These are phyloP conservation scores for Lindbergichthys nudifrons DNA, from an alignment of 2,797 vertebrate species.

Conservation along the genomic window DNA sequence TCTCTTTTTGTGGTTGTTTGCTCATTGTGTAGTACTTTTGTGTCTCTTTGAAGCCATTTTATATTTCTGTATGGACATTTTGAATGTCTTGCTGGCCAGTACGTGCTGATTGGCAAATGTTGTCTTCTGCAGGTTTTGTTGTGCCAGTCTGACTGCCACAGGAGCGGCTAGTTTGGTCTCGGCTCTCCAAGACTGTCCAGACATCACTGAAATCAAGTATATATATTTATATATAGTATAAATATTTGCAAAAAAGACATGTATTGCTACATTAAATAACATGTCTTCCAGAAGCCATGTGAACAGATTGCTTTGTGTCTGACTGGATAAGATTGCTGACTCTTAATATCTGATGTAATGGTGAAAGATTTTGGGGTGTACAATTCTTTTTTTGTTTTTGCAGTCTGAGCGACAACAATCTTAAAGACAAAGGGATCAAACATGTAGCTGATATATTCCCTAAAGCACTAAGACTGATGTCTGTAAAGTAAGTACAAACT, in stretches of 20 bases:
- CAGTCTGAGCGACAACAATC: conserved; percentile 89
- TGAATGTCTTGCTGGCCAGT: too few species aligned
- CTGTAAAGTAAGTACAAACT: conserved; percentile 85
- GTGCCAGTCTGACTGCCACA: conserved; percentile 81
- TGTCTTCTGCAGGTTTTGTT: conserved; percentile 81
- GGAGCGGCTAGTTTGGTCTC: conserved; percentile 83
- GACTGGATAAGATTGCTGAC: neutral
- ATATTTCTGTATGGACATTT: too few species aligned
- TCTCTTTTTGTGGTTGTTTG: too few species aligned
- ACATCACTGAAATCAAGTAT: conserved; percentile 89
- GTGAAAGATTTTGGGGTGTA: neutral
- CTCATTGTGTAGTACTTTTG: too few species aligned
- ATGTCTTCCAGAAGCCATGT: neutral
- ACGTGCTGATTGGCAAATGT: neutral
- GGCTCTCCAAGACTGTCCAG: conserved; percentile 81
- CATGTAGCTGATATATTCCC: conserved; percentile 75
- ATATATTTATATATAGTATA: neutral
- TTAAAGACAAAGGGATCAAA: conserved; percentile 81
- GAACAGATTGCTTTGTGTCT: neutral
- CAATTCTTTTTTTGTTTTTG: conserved; percentile 11
- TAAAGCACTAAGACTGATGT: conserved; percentile 78
- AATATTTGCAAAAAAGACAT: too few species aligned
- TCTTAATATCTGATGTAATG: neutral
- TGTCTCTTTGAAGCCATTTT: too few species aligned
- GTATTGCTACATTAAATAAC: neutral